Conservation (phyloP, 2,113 vertebrate genomes). For the Todiramphus chloris region DNA sequence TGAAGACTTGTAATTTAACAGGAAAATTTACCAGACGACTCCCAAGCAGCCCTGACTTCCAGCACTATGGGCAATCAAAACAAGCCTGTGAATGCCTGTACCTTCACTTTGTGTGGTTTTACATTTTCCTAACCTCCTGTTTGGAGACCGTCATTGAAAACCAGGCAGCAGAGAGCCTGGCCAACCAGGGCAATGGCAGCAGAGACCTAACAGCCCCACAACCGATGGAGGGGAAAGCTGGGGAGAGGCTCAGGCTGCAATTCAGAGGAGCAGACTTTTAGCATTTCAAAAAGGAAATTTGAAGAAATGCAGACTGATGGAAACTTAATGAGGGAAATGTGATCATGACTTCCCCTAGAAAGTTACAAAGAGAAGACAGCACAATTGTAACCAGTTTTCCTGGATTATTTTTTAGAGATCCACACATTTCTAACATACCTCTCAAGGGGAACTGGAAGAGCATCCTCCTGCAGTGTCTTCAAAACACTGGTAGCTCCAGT, state of each 20-base stretch:
- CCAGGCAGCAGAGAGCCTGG: no score
- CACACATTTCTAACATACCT: background rate
- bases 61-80: background rate
- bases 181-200: background rate
- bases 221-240: background rate
- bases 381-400: background rate
- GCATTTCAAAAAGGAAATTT: background rate
- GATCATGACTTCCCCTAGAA: background rate
- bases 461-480: background rate
- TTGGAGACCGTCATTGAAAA: background rate
- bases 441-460: fast-evolving
- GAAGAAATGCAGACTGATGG: background rate
- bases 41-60: background rate
- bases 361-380: background rate
- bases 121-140: background rate
- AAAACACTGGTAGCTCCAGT: fast-evolving
- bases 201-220: background rate
- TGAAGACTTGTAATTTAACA: background rate
- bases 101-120: background rate
- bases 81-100: background rate
- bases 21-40: background rate
- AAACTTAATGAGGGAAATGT: fast-evolving
- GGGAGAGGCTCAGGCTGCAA: background rate
- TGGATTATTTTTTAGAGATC: background rate
- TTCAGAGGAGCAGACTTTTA: background rate